phyloP scores from a whole-genome alignment of 2,797 vertebrate species.

The Forpus xanthops region DNA sequence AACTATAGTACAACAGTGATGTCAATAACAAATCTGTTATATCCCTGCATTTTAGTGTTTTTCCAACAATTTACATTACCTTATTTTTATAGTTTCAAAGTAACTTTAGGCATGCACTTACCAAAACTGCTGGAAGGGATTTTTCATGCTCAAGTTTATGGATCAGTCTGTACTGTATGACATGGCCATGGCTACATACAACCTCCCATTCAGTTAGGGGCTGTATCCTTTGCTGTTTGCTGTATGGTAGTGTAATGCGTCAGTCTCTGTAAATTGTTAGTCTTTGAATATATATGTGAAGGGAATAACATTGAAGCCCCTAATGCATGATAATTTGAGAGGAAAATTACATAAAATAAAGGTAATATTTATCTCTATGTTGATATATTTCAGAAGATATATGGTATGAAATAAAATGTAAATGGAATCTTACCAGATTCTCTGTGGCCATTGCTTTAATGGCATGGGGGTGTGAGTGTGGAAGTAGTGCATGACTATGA shows the following conservation, averaged over 20 bases:
- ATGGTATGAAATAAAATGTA: neutral
- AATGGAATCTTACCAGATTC: neutral
- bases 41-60: neutral
- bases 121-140: neutral
- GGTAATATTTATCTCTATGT: neutral
- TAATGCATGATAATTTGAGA: neutral
- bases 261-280: neutral
- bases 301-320: neutral
- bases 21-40: neutral
- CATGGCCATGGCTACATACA: neutral
- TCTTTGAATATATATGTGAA: neutral
- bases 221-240: neutral
- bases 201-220: neutral
- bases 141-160: neutral
- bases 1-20: neutral
- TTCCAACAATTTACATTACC: neutral
- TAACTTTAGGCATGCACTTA: neutral
- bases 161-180: neutral
- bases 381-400: neutral
- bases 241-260: neutral
- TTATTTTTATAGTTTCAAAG: neutral
- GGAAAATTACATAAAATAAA: neutral
- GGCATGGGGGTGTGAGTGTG: fast-evolving
- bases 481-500: neutral
- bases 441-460: neutral